Base-by-base conservation (phyloP, 2,113 vertebrate genomes). In the Nycticryphes semicollaris region DNA sequence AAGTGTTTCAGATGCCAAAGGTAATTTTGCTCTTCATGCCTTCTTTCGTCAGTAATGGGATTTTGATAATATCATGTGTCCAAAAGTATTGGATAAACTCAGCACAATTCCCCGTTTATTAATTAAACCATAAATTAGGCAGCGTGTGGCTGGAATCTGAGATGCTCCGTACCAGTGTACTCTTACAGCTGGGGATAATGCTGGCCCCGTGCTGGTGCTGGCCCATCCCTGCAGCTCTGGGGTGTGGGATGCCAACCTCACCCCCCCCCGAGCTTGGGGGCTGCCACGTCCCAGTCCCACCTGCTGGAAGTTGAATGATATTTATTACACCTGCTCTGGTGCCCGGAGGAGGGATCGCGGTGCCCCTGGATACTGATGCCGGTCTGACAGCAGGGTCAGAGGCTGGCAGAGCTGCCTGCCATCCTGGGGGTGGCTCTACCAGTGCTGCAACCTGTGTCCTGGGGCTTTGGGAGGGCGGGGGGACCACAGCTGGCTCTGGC, bases 11-110 rank as follows among this genome's bases (percentile, higher is more conserved):
- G 90, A 81, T 93, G 94, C 88, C 87, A 88, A 91, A 87, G 87
- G 87, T 96, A 93, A 96, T 97, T 95, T 92, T 60, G 81, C 85
- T 95, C 82, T 94, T 96, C 87, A 93, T 82, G 94, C 84, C 80
- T 96, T 62, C 75, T 89, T 96, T 96, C 82, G 1, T 92, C 63
- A 54, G 86, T 97, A 96, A 94, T 96, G 84, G 90, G 94, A 93
- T 96, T 96, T 96, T 96, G 97, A 97, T 96, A 95, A 93, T 84
- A 95, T 96, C 84, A 82, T 23, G 3, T 43, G 7, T 88, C 90
- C 93, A 60, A 39, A 91, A 89, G 37, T 95, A 93, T 92, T 94
- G 95, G 95, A 83, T 92, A 91, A 95, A 95, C 90, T 94, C 94
- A 3, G 77, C 86, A 86, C 85, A 95, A 95, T 95, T 96, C 89